Evolutionary conservation across 2,797 vertebrate species (phyloP).

Genomic region (Protosalanx chinensis): DNA sequence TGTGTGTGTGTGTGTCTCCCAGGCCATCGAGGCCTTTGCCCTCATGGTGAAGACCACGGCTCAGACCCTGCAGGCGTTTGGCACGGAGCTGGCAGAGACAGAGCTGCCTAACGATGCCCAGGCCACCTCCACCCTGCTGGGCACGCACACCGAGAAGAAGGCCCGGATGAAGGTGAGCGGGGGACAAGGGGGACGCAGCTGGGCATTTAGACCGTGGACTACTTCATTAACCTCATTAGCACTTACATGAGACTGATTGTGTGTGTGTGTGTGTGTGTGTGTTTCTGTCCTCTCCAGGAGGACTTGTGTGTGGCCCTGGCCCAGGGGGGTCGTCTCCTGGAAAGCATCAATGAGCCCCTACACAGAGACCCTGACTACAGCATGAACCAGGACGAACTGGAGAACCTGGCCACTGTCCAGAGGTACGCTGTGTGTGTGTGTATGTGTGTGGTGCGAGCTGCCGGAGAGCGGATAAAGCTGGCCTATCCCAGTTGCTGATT

Average conservation of each 20-base stretch:
- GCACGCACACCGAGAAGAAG: slow-evolving; percentile 81
- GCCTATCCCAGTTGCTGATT: too few relatives aligned
- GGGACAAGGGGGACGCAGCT: too few relatives aligned
- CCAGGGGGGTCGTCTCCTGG: slow-evolving; percentile 80
- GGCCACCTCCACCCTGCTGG: slow-evolving; percentile 82
- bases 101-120: slow-evolving; percentile 89
- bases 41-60: slow-evolving; percentile 95
- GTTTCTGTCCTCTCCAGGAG: slow-evolving; percentile 66
- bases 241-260: neutral
- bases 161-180: slow-evolving; percentile 83
- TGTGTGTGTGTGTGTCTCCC: slow-evolving; percentile 34
- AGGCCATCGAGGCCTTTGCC: slow-evolving; percentile 89
- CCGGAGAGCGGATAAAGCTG: fast-evolving
- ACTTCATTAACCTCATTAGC: neutral
- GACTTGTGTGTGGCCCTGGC: slow-evolving; percentile 84
- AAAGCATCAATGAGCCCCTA: slow-evolving; percentile 83
- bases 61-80: slow-evolving; percentile 90
- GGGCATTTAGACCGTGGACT: too few relatives aligned
- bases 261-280: neutral
- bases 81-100: slow-evolving; percentile 92
- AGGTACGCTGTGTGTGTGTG: slow-evolving; percentile 64
- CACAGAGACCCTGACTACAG: slow-evolving; percentile 76
- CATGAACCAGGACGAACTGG: slow-evolving; percentile 88
- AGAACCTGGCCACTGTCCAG: slow-evolving; percentile 88
- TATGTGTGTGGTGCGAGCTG: neutral